Evolutionary conservation across 2,113 vertebrate species (phyloP).

Genomic region (Oceanites oceanicus): DNA sequence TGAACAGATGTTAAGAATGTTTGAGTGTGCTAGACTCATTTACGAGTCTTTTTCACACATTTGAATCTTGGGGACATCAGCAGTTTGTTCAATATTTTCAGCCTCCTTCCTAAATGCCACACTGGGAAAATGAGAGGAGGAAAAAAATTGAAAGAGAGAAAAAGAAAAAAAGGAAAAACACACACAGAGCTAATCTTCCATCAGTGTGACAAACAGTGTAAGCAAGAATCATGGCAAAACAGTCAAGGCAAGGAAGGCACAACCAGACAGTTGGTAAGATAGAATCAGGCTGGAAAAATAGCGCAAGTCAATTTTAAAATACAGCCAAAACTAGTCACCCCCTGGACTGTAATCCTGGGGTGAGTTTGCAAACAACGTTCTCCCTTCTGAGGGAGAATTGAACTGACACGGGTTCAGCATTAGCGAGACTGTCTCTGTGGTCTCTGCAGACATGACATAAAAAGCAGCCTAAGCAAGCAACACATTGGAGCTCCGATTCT

Average conservation of each 20-base stretch:
- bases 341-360: not conserved
- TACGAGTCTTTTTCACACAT: conserved; percentile 63
- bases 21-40: conserved; percentile 66
- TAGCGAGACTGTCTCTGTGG: not conserved
- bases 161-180: not conserved
- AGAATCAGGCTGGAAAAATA: conserved; percentile 7
- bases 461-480: not conserved
- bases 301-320: not conserved
- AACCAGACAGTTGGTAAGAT: conserved; percentile 29
- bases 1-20: conserved; percentile 65
- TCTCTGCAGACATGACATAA: not conserved
- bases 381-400: not conserved
- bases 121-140: conserved; percentile 12
- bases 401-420: not conserved
- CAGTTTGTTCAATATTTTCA: conserved; percentile 65
- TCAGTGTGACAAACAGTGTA: not conserved
- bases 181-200: not conserved
- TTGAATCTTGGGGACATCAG: conserved; percentile 50
- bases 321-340: not conserved
- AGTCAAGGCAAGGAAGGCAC: not conserved
- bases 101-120: conserved; percentile 51
- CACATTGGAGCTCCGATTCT: not conserved
- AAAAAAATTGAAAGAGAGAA: not conserved
- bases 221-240: conserved; percentile 15
- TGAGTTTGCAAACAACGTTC: not conserved